Evolutionary conservation across 1,140 invertebrate species (phyloP), one percentile per base, ranked within the genome.

Genomic region (Apis florea): DNA sequence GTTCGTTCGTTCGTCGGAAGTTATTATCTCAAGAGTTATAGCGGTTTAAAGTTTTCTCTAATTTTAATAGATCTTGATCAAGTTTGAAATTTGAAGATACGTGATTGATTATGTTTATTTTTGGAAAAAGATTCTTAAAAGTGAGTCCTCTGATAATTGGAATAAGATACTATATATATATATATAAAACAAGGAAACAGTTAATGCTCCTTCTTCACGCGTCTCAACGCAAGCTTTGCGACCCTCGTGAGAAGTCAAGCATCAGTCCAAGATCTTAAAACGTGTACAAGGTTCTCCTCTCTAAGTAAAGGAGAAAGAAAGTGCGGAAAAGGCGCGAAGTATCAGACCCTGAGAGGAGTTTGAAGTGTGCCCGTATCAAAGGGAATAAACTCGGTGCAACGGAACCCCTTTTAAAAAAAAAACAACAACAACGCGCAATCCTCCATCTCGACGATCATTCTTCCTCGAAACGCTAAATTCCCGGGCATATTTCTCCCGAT

Each of bases 301-400:
- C 74, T 74, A 19, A n/a, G 21, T 3, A n/a, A 26, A 54, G 49
- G 53, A 40, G 64, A 56, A 69, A 54, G 51, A 59, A 71, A 53
- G 26, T 51, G 11, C 24, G 51, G 24, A n/a, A 74, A 79, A 59
- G 68, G 72, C 26, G 63, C 61, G 56, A 85, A 72, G 84, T 63
- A 85, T 82, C 84, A 73, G 67, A 75, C 77, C 84, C 68, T 49
- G 61, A 69, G 79, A 79, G 83, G 77, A 61, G 83, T 73, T 71
- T 64, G 59, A 72, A 85, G 84, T 56, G 67, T 67, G 74, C 83
- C 85, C 68, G 59, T 49, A 53, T 68, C 83, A 84, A 85, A 85
- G 84, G 58, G 79, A 77, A 85, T 85, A 82, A 85, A 76, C 78
- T 76, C 66, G 71, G 51, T 58, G 72, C 68, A 64, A 71, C 51